These are phyloP conservation scores for Neofelis nebulosa DNA, from an alignment of 2,113 vertebrate species.

Conservation along the genomic window DNA sequence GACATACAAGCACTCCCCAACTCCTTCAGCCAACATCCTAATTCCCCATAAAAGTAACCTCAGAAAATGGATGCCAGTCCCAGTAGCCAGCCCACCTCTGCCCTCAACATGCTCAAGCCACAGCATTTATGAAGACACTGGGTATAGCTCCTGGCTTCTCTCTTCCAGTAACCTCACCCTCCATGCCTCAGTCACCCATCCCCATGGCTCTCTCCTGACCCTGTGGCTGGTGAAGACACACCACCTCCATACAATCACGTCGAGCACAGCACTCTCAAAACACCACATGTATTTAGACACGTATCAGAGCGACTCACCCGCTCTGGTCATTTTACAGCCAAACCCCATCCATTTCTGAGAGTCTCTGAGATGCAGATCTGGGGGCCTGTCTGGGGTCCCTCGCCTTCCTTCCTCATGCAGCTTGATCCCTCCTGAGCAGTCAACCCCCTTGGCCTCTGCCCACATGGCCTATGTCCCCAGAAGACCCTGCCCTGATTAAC, in stretches of 20 bases:
- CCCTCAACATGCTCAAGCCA: background rate
- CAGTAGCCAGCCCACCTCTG: too few relatives aligned
- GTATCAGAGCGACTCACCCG: background rate
- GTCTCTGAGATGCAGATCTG: too few relatives aligned
- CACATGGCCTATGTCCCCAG: background rate
- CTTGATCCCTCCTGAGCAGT: too few relatives aligned
- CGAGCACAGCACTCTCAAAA: background rate
- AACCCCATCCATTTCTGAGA: too few relatives aligned
- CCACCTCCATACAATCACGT: rapidly evolving
- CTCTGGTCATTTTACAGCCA: background rate
- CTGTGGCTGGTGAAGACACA: background rate
- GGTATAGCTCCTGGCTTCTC: rapidly evolving
- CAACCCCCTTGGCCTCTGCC: background rate
- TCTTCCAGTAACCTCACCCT: background rate
- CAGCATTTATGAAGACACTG: rapidly evolving
- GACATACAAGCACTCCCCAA: background rate
- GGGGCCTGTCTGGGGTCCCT: background rate
- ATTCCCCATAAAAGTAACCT: background rate
- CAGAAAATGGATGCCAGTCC: background rate
- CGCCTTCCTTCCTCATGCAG: background rate
- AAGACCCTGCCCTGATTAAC: background rate
- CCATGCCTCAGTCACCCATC: background rate
- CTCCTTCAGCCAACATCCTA: background rate
- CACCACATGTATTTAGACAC: too few relatives aligned
- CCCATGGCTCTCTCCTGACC: background rate